phyloP scores from a whole-genome alignment of 2,888 invertebrate genomes.

The Nasonovia ribisnigri region DNA sequence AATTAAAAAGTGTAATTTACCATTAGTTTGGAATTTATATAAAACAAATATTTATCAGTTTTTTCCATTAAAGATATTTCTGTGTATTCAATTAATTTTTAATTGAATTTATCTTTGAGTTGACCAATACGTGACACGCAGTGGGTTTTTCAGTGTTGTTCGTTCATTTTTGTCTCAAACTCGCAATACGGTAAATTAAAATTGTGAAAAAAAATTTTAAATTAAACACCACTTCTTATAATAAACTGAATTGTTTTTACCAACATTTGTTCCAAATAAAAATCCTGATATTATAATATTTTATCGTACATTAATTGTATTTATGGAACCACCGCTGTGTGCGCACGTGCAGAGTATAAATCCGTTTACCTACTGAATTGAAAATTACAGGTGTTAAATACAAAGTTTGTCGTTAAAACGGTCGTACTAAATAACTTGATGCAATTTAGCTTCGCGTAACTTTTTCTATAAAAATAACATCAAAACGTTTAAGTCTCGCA shows the following conservation, averaged over 20 bases:
- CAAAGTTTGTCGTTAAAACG: background rate
- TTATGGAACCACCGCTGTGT: background rate
- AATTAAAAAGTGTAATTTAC: background rate
- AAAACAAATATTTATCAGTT: slow-evolving; percentile 16
- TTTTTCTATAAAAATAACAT: background rate
- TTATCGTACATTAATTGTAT: background rate
- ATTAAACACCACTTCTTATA: background rate
- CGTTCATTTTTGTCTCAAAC: background rate
- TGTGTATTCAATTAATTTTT: background rate
- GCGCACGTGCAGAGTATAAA: background rate
- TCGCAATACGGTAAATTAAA: background rate
- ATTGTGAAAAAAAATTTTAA: background rate
- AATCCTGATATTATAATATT: background rate
- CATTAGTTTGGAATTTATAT: background rate
- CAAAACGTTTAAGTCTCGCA: background rate
- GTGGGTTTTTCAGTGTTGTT: background rate
- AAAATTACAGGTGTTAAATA: background rate
- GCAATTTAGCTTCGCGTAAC: background rate
- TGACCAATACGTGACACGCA: background rate
- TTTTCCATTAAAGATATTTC: background rate
- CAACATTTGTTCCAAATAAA: background rate
- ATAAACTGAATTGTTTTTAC: background rate
- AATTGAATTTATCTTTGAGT: background rate
- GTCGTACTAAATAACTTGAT: background rate
- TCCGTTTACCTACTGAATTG: background rate